Percentiles rank a stretch among this genome's conserved stretches.
Conservation (phyloP, 2,797 vertebrate species). For the Megalops cyprinoides region DNA sequence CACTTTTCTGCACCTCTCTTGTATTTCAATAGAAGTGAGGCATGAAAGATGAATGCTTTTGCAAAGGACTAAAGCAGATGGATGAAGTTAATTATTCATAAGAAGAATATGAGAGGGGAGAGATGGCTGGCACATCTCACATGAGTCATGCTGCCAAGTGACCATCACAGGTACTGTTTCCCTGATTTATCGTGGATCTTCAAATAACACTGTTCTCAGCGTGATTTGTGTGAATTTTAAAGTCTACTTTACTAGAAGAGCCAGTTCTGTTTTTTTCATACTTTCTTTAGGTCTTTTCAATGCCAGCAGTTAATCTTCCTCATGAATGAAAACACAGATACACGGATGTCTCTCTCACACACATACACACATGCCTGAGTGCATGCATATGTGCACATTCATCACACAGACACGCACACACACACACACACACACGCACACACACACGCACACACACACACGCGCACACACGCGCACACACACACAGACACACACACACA, state of each 20-base stretch:
- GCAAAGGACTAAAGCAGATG: slow-evolving; percentile 48
- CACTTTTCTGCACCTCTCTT: too few species aligned
- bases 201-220: neutral
- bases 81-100: slow-evolving; percentile 71
- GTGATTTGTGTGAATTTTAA: neutral
- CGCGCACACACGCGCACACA: neutral
- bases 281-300: neutral
- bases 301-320: slow-evolving; percentile 1
- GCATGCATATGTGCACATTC: too few species aligned
- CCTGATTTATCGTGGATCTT: slow-evolving; percentile 26
- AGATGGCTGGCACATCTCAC: slow-evolving; percentile 45
- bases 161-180: slow-evolving; percentile 42
- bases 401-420: neutral
- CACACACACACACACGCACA: neutral
- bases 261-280: neutral
- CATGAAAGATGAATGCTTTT: neutral
- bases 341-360: neutral
- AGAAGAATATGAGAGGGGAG: slow-evolving; percentile 59
- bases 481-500: too few species aligned
- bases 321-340: neutral
- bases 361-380: neutral
- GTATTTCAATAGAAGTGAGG: neutral
- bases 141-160: slow-evolving; percentile 62
- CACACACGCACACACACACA: neutral
- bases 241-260: neutral